Evolutionary conservation across 92 coral and sea anemone species (phyloP).

Genomic region (Galaxea fascicularis): DNA sequence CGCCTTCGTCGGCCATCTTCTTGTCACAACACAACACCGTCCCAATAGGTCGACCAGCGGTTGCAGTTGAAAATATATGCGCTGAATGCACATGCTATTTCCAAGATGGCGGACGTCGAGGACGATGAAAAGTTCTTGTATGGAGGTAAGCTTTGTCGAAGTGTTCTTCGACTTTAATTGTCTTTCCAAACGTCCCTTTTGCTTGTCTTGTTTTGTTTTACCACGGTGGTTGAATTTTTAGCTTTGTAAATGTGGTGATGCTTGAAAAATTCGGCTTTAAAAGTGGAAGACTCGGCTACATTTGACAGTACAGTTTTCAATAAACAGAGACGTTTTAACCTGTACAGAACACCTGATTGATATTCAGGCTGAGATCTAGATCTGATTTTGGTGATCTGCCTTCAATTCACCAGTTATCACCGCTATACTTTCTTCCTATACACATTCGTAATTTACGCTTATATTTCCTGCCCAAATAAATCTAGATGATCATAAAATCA

Average conservation of each 20-base stretch:
- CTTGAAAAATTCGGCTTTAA: not conserved
- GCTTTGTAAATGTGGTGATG: not conserved
- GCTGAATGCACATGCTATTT: conserved; percentile 70
- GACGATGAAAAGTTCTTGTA: conserved; percentile 95
- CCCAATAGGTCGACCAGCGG: conserved; percentile 27
- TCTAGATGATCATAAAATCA: too few species aligned
- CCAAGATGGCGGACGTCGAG: conserved; percentile 98
- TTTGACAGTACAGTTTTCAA: not conserved
- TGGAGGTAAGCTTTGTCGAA: conserved; percentile 59
- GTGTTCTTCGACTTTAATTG: not conserved
- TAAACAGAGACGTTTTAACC: too few species aligned
- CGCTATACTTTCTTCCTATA: too few species aligned
- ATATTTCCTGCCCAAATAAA: too few species aligned
- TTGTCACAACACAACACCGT: conserved; percentile 16
- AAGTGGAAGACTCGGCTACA: not conserved
- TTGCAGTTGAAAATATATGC: conserved; percentile 3
- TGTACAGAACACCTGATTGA: too few species aligned
- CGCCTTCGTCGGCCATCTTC: conserved; percentile 80
- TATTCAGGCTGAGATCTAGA: too few species aligned
- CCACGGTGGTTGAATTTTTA: not conserved
- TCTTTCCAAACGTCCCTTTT: not conserved
- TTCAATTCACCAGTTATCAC: too few species aligned
- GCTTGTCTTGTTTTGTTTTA: not conserved
- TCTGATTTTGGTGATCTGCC: too few species aligned
- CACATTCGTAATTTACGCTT: too few species aligned